Evolutionary conservation across 1,140 invertebrate genomes (phyloP).

Genomic region (Venustaconcha ellipsiformis): DNA sequence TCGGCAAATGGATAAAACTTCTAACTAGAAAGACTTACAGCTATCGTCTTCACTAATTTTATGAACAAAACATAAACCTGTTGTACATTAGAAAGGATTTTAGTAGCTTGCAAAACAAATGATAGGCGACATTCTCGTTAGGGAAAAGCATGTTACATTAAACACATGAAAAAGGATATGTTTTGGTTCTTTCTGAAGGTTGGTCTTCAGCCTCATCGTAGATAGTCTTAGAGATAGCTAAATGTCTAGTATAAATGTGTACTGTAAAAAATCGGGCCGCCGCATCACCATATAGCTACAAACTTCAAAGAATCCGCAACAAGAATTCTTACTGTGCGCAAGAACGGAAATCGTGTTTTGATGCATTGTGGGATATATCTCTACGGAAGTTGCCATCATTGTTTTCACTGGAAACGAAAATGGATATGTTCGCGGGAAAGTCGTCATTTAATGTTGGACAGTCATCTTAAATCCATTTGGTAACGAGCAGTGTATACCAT

Average conservation of each 20-base stretch:
- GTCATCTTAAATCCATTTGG: too few species aligned
- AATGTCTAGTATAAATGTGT: too few species aligned
- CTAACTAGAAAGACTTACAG: too few species aligned
- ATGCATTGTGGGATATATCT: constrained; percentile 33
- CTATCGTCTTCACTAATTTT: too few species aligned
- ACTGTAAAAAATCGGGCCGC: background rate
- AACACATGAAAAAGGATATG: constrained; percentile 61
- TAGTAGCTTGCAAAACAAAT: too few species aligned
- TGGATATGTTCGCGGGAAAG: constrained; percentile 14
- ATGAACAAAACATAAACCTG: too few species aligned
- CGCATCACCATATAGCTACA: constrained; percentile 15
- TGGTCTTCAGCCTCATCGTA: constrained; percentile 85
- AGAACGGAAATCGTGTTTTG: constrained; percentile 20
- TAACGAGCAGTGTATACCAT: too few species aligned
- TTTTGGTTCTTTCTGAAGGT: constrained; percentile 77
- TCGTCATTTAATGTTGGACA: too few species aligned
- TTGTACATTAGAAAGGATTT: too few species aligned
- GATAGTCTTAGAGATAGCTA: too few species aligned
- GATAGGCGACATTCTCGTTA: too few species aligned
- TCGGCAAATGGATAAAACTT: too few species aligned
- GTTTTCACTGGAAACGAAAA: constrained; percentile 52
- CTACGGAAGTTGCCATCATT: constrained; percentile 48
- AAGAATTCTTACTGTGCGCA: constrained; percentile 36
- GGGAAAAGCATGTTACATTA: background rate
- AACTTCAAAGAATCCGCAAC: constrained; percentile 10